phyloP scores from a whole-genome alignment of 2,113 vertebrate genomes.

The Eubucco bourcierii region DNA sequence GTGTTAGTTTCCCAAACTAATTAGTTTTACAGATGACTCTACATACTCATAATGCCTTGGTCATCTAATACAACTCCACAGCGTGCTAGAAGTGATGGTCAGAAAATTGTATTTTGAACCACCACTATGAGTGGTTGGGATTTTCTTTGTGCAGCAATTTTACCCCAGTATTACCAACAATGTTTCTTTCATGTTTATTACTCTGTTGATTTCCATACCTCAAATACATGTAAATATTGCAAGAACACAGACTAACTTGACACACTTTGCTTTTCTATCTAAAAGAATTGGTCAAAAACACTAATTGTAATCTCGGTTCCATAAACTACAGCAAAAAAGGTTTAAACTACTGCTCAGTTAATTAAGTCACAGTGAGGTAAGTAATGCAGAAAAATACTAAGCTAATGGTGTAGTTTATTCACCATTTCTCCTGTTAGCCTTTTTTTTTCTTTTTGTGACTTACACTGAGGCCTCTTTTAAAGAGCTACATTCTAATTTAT shows the following conservation, averaged over 20 bases:
- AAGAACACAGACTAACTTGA: neutral
- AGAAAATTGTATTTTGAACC: neutral
- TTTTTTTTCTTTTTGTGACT: neutral
- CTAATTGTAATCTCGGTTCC: neutral
- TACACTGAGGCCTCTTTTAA: conserved; percentile 16
- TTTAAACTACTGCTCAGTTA: neutral
- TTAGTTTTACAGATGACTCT: neutral
- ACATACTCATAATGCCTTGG: neutral
- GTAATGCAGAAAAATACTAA: neutral
- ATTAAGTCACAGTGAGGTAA: neutral
- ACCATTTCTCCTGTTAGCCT: neutral
- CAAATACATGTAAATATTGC: neutral
- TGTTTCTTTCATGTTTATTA: neutral
- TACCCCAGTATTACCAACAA: neutral
- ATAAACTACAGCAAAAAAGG: neutral
- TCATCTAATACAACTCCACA: neutral
- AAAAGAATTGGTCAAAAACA: neutral
- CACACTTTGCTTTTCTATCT: neutral
- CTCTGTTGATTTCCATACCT: neutral
- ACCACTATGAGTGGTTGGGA: neutral
- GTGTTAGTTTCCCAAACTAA: neutral
- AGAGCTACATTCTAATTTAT: conserved; percentile 40
- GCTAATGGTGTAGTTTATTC: too few relatives aligned
- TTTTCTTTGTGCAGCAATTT: neutral
- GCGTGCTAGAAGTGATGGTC: neutral